Conservation (phyloP, 2,113 vertebrate genomes). For the Deroptyus accipitrinus region DNA sequence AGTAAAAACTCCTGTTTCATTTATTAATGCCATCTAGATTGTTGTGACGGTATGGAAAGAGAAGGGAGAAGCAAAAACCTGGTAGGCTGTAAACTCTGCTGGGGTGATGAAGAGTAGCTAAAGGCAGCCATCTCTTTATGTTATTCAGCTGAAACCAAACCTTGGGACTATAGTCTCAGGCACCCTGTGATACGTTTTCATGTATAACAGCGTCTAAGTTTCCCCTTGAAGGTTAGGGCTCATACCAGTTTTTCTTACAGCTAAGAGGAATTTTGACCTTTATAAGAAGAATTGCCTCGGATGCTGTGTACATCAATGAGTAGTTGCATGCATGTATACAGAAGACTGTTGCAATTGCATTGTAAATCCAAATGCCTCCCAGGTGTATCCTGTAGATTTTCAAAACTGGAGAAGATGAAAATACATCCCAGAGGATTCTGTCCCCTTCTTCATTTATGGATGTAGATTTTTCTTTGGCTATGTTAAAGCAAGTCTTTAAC, state of each 20-base stretch:
- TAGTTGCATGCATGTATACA: background rate
- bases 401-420: background rate
- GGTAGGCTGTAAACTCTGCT: background rate
- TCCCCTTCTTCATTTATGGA: background rate
- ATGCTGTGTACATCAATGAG: background rate
- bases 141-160: background rate
- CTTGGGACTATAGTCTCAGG: background rate
- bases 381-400: background rate
- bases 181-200: background rate
- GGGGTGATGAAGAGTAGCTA: background rate
- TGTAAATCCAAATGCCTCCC: background rate
- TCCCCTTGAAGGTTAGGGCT: background rate
- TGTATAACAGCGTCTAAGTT: background rate
- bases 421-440: background rate
- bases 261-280: background rate
- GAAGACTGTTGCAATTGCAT: background rate
- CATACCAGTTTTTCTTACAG: background rate
- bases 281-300: background rate
- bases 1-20: background rate
- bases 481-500: constrained; percentile 1
- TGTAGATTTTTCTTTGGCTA: background rate
- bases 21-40: background rate
- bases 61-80: background rate
- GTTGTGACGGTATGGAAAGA: background rate
- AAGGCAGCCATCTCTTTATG: background rate